Evolutionary conservation across 2,797 vertebrate species (phyloP).

Genomic region (Xenopus petersii): DNA sequence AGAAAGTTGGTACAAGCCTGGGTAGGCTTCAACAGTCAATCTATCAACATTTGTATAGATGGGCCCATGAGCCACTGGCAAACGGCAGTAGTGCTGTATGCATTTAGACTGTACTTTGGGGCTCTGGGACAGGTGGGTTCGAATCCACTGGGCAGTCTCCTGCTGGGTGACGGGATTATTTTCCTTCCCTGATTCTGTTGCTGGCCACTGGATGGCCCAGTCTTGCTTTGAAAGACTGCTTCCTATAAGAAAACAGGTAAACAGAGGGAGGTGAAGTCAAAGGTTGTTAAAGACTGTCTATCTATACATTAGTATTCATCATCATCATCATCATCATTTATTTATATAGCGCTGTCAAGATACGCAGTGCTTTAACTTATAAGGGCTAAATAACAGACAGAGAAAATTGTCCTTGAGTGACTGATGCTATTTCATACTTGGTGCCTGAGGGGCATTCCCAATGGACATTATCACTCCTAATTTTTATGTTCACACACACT

Average conservation of each 20-base stretch:
- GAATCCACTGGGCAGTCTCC: slow-evolving; percentile 82
- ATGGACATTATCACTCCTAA: too few relatives aligned
- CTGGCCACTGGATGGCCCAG: slow-evolving; percentile 96
- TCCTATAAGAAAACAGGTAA: slow-evolving; percentile 55
- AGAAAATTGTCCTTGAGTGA: not conserved
- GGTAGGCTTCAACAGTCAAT: slow-evolving; percentile 75
- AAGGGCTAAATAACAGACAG: too few relatives aligned
- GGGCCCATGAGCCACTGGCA: slow-evolving; percentile 65
- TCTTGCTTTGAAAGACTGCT: slow-evolving; percentile 91
- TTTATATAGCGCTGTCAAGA: too few relatives aligned
- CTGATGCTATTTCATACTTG: not conserved
- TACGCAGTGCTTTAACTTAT: too few relatives aligned
- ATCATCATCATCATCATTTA: too few relatives aligned
- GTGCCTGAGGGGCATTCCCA: too few relatives aligned
- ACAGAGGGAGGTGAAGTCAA: not conserved
- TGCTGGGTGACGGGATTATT: slow-evolving; percentile 78
- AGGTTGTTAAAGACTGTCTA: not conserved
- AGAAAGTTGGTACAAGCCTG: slow-evolving; percentile 61
- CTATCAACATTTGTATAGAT: slow-evolving; percentile 77
- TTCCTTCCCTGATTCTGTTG: slow-evolving; percentile 86
- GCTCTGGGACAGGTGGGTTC: slow-evolving; percentile 85
- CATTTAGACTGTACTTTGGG: slow-evolving; percentile 85
- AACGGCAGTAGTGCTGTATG: slow-evolving; percentile 81
- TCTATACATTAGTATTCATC: too few relatives aligned
- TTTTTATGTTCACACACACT: too few relatives aligned